These are phyloP conservation scores for Panulirus ornatus DNA, from an alignment of 1,140 invertebrate genomes.

Conservation along the genomic window DNA sequence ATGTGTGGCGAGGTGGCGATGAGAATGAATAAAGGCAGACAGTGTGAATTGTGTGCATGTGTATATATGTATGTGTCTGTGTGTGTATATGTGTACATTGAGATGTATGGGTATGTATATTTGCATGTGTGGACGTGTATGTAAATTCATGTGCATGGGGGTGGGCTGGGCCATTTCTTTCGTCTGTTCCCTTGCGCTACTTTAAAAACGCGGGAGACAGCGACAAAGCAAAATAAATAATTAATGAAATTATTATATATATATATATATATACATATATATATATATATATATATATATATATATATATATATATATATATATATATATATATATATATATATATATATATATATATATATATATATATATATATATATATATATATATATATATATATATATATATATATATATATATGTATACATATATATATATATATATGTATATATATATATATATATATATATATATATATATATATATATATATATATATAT, in stretches of 20 bases:
- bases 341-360: neutral
- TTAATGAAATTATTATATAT: constrained; percentile 13
- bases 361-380: constrained; percentile 27
- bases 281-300: constrained; percentile 27
- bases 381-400: constrained; percentile 23
- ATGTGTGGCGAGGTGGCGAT: too few relatives aligned
- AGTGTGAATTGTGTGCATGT: too few relatives aligned
- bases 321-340: neutral
- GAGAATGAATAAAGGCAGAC: too few relatives aligned
- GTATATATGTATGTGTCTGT: too few relatives aligned
- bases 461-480: constrained; percentile 27
- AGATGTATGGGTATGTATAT: too few relatives aligned
- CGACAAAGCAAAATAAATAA: too few relatives aligned
- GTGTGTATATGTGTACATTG: too few relatives aligned
- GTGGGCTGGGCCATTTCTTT: too few relatives aligned
- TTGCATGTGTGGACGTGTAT: too few relatives aligned
- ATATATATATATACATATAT: constrained; percentile 19
- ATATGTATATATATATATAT: constrained; percentile 24
- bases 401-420: constrained; percentile 31
- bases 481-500: constrained; percentile 21
- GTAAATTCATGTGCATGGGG: too few relatives aligned
- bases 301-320: constrained; percentile 27
- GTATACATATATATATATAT: constrained; percentile 12
- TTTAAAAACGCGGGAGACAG: too few relatives aligned
- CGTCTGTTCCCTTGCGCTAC: too few relatives aligned